These are phyloP conservation scores for Colinus virginianus DNA, from an alignment of 2,113 vertebrate species.

Conservation along the genomic window DNA sequence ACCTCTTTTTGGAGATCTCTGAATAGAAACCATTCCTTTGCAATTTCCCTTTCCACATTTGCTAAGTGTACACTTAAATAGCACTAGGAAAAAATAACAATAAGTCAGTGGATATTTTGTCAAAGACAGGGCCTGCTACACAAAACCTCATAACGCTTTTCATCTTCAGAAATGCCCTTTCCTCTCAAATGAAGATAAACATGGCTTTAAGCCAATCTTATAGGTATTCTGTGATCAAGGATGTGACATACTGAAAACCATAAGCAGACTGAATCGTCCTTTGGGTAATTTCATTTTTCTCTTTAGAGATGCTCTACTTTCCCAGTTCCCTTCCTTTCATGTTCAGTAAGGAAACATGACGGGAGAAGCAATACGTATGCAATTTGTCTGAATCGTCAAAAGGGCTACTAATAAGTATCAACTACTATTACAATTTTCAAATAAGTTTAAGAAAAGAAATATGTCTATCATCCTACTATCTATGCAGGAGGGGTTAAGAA, in stretches of 20 bases:
- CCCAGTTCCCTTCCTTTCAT: background rate
- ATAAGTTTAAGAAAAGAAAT: background rate
- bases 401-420: background rate
- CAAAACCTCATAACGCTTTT: background rate
- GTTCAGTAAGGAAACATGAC: rapidly evolving
- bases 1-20: background rate
- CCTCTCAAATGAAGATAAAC: background rate
- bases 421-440: background rate
- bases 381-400: background rate
- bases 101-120: background rate
- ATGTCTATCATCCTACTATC: background rate
- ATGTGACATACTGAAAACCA: background rate
- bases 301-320: background rate
- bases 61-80: background rate
- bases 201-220: background rate
- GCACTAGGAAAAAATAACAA: background rate
- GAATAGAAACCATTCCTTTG: background rate
- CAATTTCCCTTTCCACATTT: background rate
- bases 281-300: background rate
- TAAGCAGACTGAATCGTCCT: background rate
- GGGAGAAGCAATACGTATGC: background rate
- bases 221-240: background rate
- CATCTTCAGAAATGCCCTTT: background rate
- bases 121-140: background rate
- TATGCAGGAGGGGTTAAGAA: constrained; percentile 4